Evolutionary conservation across 1,140 invertebrate species (phyloP), one percentile per base, ranked within the genome.

Genomic region (Sitophilus oryzae): DNA sequence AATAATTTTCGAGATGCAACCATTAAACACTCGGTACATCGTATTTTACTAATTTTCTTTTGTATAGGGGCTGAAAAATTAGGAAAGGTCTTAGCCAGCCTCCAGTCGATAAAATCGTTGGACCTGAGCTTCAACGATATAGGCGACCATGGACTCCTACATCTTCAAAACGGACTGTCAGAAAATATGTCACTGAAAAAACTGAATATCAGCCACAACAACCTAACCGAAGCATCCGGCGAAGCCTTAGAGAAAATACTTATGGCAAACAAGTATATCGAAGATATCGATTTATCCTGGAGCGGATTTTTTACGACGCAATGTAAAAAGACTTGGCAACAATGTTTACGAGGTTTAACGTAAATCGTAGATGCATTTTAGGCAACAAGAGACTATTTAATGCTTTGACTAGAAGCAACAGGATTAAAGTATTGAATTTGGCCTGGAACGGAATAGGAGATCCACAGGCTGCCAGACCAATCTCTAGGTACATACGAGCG

Each of bases 201-300:
- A 59, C 52, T 77, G 30, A 67, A 68, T 56, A 52, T 77, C 37
- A 71, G 71, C 40, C 68, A 74, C 37, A 77, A 77, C 50, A 65
- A 69, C 36, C 64, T 77, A 21, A 67, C 62, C 8, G 68, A 68
- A 23, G 68, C 65, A 58, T 66, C 70, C 18, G 65, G 66, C 0
- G 62, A 56, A 36, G 44, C 50, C 2, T 61, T 77, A 42, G 64
- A 67, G n/a, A 66, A 66, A 62, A 66, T 71, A 11, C 61, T 77
- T n/a, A 64, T 72, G 55, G 67, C 67, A 9, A 63, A 73, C 47
- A 71, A 72, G 52, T 68, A 67, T 50, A 66, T 77, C 41, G 71
- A 69, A 16, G 65, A 68, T 37, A 51, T 76, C 3, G 67, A 77
- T 66, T 61, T 77, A 21, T 74, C 75, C 0, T 76, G 74, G 74